Conservation (phyloP, 2,888 invertebrate species). For the Synergus laeviventris region DNA sequence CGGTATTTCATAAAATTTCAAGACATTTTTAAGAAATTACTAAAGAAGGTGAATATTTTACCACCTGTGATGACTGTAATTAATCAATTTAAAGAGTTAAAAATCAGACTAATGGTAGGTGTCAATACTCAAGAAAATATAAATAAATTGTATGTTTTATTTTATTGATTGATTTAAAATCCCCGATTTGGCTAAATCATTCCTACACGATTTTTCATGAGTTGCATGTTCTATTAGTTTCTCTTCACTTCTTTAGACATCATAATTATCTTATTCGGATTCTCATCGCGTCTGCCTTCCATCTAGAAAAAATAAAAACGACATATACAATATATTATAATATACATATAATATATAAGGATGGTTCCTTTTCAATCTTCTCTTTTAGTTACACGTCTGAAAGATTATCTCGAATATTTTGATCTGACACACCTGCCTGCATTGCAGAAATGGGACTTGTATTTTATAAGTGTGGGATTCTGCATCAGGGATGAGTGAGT, state of each 20-base stretch:
- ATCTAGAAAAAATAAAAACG: conserved; percentile 16
- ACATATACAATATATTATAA: neutral
- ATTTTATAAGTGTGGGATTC: neutral
- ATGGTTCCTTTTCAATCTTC: conserved; percentile 36
- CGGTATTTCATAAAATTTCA: no score
- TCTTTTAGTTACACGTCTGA: neutral
- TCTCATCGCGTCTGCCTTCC: conserved; percentile 16
- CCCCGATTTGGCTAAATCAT: conserved; percentile 3
- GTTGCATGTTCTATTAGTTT: conserved; percentile 5
- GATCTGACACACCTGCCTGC: conserved; percentile 7
- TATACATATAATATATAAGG: conserved; percentile 10
- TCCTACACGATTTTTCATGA: conserved; percentile 13
- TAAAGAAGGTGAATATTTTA: no score
- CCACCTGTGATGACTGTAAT: no score
- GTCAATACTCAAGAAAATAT: neutral
- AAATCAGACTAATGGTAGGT: neutral
- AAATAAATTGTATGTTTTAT: neutral
- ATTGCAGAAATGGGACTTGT: conserved; percentile 13
- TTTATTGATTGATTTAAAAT: neutral
- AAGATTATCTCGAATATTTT: conserved; percentile 18
- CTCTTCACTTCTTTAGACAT: conserved; percentile 1
- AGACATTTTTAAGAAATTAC: no score
- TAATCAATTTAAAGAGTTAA: no score
- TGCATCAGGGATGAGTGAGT: conserved; percentile 22
- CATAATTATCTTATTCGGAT: conserved; percentile 26